Conservation (phyloP, 2,888 invertebrate genomes). For the Heliconius erato region DNA sequence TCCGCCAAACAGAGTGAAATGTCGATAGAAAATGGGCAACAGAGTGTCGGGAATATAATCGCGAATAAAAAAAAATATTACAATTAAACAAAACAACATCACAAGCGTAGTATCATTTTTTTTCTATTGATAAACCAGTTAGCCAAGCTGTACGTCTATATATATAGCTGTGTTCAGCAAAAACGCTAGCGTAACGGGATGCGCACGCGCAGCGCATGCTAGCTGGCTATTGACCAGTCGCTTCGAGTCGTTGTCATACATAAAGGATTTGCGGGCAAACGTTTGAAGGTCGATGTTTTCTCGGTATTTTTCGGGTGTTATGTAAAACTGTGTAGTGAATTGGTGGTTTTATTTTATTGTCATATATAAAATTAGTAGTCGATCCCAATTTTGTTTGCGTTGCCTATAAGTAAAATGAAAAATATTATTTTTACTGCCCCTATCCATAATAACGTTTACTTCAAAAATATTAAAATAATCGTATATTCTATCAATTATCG, state of each 20-base stretch:
- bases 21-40: too few species aligned
- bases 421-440: too few species aligned
- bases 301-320: constrained; percentile 35
- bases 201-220: constrained; percentile 54
- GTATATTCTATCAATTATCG: too few species aligned
- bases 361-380: background rate
- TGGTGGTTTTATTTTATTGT: background rate
- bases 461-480: too few species aligned
- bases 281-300: constrained; percentile 41
- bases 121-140: background rate
- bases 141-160: constrained; percentile 42
- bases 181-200: constrained; percentile 58
- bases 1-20: too few species aligned
- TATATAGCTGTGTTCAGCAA: constrained; percentile 53
- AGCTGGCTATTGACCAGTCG: constrained; percentile 45
- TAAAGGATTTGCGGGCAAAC: constrained; percentile 32
- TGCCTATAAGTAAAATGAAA: background rate
- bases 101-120: background rate
- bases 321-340: background rate
- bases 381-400: background rate
- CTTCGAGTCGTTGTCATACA: constrained; percentile 41
- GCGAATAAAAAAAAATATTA: background rate
- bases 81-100: background rate
- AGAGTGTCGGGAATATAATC: background rate
- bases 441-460: too few species aligned